These are phyloP conservation scores for Parotocinclus haroldoi DNA, from an alignment of 2,797 vertebrate genomes.

Conservation along the genomic window DNA sequence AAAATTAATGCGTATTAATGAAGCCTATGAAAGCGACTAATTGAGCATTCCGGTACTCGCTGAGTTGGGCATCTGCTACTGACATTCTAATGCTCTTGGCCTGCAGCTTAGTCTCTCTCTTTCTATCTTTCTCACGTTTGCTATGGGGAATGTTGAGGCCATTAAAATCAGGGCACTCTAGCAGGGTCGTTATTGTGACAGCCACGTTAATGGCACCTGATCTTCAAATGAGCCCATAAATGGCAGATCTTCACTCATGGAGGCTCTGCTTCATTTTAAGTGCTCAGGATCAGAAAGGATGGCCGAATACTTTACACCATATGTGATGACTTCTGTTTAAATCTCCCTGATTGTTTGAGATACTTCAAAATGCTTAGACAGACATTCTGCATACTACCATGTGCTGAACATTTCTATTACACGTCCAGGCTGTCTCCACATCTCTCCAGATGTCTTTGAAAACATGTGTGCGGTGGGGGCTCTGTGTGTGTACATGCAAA, in stretches of 20 bases:
- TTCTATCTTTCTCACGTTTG: slow-evolving; percentile 90
- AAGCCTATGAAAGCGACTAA: slow-evolving; percentile 86
- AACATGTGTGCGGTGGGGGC: slow-evolving; percentile 60
- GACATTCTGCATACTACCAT: slow-evolving; percentile 24
- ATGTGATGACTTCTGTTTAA: slow-evolving; percentile 63
- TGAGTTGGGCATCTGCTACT: slow-evolving; percentile 93
- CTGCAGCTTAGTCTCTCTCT: slow-evolving; percentile 89
- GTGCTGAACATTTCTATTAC: slow-evolving; percentile 62
- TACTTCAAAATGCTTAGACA: slow-evolving; percentile 21
- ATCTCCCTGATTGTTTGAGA: slow-evolving; percentile 38
- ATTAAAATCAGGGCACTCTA: slow-evolving; percentile 88
- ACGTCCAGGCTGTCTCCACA: slow-evolving; percentile 65
- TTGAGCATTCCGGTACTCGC: slow-evolving; percentile 95
- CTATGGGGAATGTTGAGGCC: slow-evolving; percentile 93
- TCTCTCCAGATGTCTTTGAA: slow-evolving; percentile 70
- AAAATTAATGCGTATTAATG: slow-evolving; percentile 80
- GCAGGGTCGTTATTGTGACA: slow-evolving; percentile 60
- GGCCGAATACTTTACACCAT: slow-evolving; percentile 54
- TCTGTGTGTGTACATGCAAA: slow-evolving; percentile 54
- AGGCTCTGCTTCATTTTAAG: slow-evolving; percentile 3
- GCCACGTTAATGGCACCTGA: slow-evolving; percentile 51
- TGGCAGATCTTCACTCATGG: slow-evolving; percentile 3
- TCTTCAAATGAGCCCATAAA: slow-evolving; percentile 29
- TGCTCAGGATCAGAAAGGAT: slow-evolving; percentile 8
- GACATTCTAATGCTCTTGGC: slow-evolving; percentile 95